phyloP scores from a whole-genome alignment of 2,113 vertebrate species.

The Regulus satrapa region DNA sequence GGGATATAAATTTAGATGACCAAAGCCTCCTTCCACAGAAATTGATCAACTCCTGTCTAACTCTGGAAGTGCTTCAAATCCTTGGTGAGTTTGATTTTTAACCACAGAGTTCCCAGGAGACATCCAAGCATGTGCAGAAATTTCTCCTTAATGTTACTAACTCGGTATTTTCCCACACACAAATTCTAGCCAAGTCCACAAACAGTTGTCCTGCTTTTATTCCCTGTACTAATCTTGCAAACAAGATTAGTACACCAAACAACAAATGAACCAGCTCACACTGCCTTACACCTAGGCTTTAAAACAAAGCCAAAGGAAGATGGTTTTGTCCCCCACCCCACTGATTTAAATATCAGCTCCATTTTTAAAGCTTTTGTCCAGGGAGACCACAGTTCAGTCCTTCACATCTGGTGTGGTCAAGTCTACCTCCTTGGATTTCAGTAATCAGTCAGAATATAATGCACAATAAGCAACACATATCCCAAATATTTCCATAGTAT shows the following conservation, averaged over 20 bases:
- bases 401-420: background rate
- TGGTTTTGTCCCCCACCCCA: too few species aligned
- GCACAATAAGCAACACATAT: background rate
- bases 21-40: background rate
- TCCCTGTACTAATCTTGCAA: background rate
- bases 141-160: background rate
- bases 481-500: background rate
- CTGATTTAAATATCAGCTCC: background rate
- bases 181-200: background rate
- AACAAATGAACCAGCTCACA: background rate
- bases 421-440: background rate
- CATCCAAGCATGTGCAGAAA: background rate
- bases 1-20: background rate
- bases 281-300: background rate
- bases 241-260: too few species aligned
- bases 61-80: background rate
- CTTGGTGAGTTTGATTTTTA: background rate
- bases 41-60: background rate
- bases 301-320: background rate
- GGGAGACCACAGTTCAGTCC: background rate
- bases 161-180: background rate
- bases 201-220: accelerated
- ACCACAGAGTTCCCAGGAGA: background rate
- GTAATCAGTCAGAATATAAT: background rate
- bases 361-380: background rate